These are phyloP conservation scores for Oryctes rhinoceros DNA, from an alignment of 1,140 invertebrate species.

Conservation along the genomic window DNA sequence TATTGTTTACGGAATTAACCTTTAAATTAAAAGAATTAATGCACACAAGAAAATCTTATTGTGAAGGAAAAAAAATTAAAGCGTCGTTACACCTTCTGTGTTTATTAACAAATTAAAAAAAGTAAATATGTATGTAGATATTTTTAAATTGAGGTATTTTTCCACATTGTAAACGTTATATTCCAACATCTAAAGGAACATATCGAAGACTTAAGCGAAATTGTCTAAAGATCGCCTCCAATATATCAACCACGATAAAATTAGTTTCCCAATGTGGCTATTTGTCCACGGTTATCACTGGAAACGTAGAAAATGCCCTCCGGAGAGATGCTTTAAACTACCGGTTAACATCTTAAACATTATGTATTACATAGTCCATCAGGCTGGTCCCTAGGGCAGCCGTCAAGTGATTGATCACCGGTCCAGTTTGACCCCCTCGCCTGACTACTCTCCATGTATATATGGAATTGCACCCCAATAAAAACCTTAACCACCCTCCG, in stretches of 20 bases:
- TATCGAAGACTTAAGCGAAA: not conserved
- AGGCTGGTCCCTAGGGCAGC: slow-evolving; percentile 50
- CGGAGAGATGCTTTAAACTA: slow-evolving; percentile 58
- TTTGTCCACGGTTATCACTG: slow-evolving; percentile 50
- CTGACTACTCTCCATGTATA: slow-evolving; percentile 41
- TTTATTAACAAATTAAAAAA: too few species aligned
- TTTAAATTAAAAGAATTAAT: too few species aligned
- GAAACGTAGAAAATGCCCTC: slow-evolving; percentile 54
- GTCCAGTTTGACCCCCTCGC: slow-evolving; percentile 49
- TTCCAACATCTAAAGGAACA: not conserved
- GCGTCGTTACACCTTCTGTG: too few species aligned
- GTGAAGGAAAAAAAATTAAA: too few species aligned
- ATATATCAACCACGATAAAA: slow-evolving; percentile 11
- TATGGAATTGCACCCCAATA: slow-evolving; percentile 49
- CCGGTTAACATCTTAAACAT: slow-evolving; percentile 62
- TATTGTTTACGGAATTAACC: too few species aligned
- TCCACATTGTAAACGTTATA: too few species aligned
- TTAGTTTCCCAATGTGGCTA: slow-evolving; percentile 38
- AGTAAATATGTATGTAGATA: too few species aligned
- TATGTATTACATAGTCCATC: slow-evolving; percentile 60
- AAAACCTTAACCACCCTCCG: slow-evolving; percentile 49
- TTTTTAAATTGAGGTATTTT: too few species aligned
- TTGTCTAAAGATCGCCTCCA: not conserved
- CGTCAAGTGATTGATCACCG: slow-evolving; percentile 60
- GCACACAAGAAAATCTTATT: too few species aligned